Base-by-base conservation (phyloP, 1,140 invertebrate species). In the Scaptomyza pallida region DNA sequence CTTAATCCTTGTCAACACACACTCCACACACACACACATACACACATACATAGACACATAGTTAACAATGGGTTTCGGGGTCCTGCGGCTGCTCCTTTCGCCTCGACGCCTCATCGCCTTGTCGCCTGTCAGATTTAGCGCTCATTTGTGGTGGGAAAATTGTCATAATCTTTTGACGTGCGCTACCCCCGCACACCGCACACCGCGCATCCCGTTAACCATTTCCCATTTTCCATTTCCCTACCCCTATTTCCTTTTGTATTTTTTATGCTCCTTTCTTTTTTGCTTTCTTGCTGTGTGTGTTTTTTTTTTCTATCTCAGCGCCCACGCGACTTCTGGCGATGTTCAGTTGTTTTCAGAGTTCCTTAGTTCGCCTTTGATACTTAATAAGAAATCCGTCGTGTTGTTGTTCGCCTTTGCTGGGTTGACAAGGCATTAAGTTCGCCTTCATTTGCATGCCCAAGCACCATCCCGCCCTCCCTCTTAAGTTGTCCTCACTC, bases 121-220 rank as follows among this genome's bases (percentile, higher is more conserved):
- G 73, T 80, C 62, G 69, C 70, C 71, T 72, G 80, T 71, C 73
- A 75, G 73, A 71, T 80, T 85, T 86, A 67, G 45, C 83, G 85
- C 78, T 89, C 86, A 89, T 89, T 89, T 89, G 86, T 81, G 86
- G 86, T 89, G 82, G 69, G 75, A 89, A 89, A 89, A 86, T 90
- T 86, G 86, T 89, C 86, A 89, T 89, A 89, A 89, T 89, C 86
- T 90, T 90, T 90, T 89, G 86, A 89, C 86, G 83, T 76, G 83
- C 75, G 78, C 69, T 72, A 51, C 64, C 50, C 70, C 63, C 48
- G 26, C 19, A 47, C 13, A 30, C 30, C 13, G 37, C 30, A 30
- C 26, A 30, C 26, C 26, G 26, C 26, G 26, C 26, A 30, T 30
- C 26, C 26, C 19, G 19, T 21, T 21, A 2, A 2, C 19, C 19